These are phyloP conservation scores for Onychomys torridus DNA, from an alignment of 2,797 vertebrate species.

Conservation along the genomic window DNA sequence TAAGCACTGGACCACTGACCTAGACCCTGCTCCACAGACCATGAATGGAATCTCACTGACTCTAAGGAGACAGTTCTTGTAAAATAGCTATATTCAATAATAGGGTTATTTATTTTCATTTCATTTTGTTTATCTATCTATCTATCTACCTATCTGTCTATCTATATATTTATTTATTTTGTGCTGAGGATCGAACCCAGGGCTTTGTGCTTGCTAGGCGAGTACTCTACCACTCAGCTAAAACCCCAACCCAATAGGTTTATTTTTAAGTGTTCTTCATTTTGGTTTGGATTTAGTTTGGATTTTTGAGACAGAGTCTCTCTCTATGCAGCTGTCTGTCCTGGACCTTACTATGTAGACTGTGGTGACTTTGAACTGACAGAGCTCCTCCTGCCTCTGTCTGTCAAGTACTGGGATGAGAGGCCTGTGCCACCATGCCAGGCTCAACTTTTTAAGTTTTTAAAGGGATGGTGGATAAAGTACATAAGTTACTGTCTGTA, in stretches of 20 bases:
- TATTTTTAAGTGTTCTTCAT: background rate
- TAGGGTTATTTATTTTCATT: too few species aligned
- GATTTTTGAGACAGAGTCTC: background rate
- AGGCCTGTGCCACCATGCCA: rapidly evolving
- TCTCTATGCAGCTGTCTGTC: background rate
- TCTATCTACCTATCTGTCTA: too few species aligned
- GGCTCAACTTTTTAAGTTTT: background rate
- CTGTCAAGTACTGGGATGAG: background rate
- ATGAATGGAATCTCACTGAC: background rate
- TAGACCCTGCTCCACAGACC: too few species aligned
- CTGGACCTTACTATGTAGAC: background rate
- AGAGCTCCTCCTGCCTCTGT: background rate
- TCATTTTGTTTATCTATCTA: too few species aligned
- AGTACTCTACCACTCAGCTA: too few species aligned
- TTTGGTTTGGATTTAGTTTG: background rate
- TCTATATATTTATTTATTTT: too few species aligned
- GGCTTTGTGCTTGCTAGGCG: too few species aligned
- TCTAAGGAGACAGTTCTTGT: background rate
- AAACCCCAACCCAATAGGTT: too few species aligned
- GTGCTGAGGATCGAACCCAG: too few species aligned
- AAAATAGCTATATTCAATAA: background rate
- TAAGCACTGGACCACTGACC: background rate
- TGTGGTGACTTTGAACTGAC: background rate
- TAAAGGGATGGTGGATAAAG: background rate
- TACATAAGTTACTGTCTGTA: background rate